These are phyloP conservation scores for Pheucticus melanocephalus DNA, from an alignment of 2,113 vertebrate genomes.

Conservation along the genomic window DNA sequence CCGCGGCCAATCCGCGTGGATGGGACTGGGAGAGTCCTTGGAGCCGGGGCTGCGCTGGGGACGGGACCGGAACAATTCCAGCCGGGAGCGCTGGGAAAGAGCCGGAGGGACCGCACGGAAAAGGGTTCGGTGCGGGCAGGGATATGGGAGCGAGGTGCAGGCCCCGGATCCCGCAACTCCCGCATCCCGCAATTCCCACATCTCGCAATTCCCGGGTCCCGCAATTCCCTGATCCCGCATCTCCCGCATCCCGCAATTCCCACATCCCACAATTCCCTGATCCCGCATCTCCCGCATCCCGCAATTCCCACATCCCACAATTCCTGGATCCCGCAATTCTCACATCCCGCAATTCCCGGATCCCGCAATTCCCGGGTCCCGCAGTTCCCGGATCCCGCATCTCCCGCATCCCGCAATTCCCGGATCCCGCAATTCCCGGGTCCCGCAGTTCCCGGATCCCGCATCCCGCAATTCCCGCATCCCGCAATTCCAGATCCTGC, in stretches of 20 bases:
- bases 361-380: neutral
- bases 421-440: accelerated
- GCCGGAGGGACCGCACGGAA: accelerated
- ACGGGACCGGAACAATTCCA: accelerated
- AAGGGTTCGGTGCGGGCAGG: neutral
- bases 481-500: accelerated
- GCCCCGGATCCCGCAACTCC: accelerated
- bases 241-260: neutral
- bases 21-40: accelerated
- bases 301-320: accelerated
- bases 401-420: too few relatives aligned
- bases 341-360: accelerated
- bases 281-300: too few relatives aligned
- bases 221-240: accelerated
- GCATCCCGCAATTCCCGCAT: accelerated
- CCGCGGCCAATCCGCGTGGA: accelerated
- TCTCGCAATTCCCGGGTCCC: neutral
- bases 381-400: accelerated
- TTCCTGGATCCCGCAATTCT: neutral
- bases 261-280: accelerated
- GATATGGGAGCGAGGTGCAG: accelerated
- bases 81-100: accelerated
- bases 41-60: neutral
- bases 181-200: accelerated
- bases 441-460: accelerated